Conservation (phyloP, 1,140 invertebrate species). For the Apolygus lucorum region DNA sequence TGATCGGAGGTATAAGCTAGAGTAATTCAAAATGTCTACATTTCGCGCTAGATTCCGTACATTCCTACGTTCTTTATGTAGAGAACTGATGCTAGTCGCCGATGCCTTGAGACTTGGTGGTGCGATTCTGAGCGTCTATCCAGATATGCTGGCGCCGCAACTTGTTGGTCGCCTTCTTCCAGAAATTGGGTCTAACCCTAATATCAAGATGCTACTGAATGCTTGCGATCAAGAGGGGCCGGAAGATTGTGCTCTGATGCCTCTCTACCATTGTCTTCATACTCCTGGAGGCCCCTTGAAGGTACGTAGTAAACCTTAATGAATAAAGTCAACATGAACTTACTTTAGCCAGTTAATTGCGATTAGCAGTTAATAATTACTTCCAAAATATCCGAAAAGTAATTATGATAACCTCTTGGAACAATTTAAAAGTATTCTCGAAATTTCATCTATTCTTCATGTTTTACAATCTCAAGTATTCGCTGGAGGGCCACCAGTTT, state of each 20-base stretch:
- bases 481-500: constrained; percentile 94
- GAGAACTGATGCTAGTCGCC: constrained; percentile 86
- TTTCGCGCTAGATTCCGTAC: no score
- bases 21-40: no score
- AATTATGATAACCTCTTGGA: no score
- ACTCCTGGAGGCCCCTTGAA: constrained; percentile 95
- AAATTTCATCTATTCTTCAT: no score
- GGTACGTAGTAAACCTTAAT: no score
- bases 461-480: constrained; percentile 55
- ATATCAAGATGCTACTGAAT: constrained; percentile 74
- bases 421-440: no score
- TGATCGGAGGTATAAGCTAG: no score
- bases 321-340: no score
- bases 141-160: constrained; percentile 93
- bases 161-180: constrained; percentile 85
- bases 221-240: constrained; percentile 84
- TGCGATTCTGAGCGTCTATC: constrained; percentile 79
- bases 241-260: constrained; percentile 79
- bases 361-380: no score
- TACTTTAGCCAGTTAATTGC: no score
- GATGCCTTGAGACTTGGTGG: constrained; percentile 88
- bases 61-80: no score
- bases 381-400: no score
- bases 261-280: constrained; percentile 89
- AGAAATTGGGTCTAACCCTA: constrained; percentile 74